These are phyloP conservation scores for Todiramphus chloris DNA, from an alignment of 2,113 vertebrate genomes.

Conservation along the genomic window DNA sequence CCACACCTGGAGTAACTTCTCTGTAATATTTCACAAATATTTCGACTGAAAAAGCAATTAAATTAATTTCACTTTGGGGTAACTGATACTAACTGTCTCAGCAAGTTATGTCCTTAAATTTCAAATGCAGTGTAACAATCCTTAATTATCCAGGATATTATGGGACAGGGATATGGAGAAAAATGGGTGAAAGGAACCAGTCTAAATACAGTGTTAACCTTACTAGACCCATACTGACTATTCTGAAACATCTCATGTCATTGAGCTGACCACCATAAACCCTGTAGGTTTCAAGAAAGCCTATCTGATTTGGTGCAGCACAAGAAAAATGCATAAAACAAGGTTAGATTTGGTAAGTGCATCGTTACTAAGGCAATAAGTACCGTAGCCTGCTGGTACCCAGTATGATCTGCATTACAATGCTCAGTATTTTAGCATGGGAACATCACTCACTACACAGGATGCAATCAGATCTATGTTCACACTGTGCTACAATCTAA, in stretches of 20 bases:
- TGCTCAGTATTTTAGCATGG: rapidly evolving
- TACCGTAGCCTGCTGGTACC: background rate
- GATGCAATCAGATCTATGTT: rapidly evolving
- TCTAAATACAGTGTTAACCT: background rate
- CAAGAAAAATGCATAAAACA: background rate
- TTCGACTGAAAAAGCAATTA: conserved; percentile 73
- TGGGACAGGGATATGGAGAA: background rate
- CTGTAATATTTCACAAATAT: conserved; percentile 85
- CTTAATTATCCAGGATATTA: background rate
- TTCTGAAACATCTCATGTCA: background rate
- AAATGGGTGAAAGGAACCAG: background rate
- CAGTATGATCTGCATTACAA: background rate
- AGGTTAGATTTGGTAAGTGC: background rate
- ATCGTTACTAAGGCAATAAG: background rate
- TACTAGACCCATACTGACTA: background rate
- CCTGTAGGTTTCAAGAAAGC: background rate
- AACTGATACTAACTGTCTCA: background rate
- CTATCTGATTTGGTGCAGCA: background rate
- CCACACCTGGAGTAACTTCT: conserved; percentile 74
- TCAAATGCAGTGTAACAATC: background rate
- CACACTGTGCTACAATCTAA: background rate
- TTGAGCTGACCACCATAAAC: background rate
- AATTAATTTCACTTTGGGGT: background rate
- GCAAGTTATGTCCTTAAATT: background rate
- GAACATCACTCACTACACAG: background rate